These are phyloP conservation scores for Megaptera novaeangliae DNA, from an alignment of 2,113 vertebrate species.

Conservation along the genomic window DNA sequence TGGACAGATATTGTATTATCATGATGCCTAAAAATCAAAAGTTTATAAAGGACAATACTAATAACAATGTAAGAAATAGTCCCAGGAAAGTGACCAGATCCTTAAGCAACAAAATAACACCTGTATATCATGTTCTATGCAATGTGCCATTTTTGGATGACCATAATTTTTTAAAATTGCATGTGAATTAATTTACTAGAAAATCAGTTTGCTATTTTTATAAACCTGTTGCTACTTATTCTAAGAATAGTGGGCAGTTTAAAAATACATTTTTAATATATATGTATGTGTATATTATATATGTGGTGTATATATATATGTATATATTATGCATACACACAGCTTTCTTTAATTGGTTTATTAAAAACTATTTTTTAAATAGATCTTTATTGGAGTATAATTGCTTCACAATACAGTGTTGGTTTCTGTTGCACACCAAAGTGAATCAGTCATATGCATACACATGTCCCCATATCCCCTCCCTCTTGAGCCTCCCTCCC, in stretches of 20 bases:
- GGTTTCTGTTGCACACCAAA: no score
- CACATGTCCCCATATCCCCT: no score
- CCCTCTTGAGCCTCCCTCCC: no score
- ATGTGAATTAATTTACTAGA: constrained; percentile 3
- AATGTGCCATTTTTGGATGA: background rate
- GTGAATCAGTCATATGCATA: no score
- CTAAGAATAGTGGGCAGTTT: background rate
- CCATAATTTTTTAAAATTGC: background rate
- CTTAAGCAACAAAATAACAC: background rate
- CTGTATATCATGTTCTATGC: background rate
- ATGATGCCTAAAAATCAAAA: background rate
- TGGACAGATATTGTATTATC: background rate
- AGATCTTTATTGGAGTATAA: no score
- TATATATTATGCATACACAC: background rate
- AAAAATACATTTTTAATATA: background rate
- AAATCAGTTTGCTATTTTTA: constrained; percentile 2
- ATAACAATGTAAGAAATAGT: background rate
- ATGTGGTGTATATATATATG: background rate
- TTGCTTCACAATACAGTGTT: no score
- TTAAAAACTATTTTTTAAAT: background rate
- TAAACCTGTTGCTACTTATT: background rate
- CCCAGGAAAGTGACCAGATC: background rate
- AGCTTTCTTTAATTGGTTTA: background rate
- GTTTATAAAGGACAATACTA: background rate
- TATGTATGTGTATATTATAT: background rate